Evolutionary conservation across 2,797 vertebrate genomes (phyloP), one percentile per base, ranked within the genome.

Genomic region (Furcifer pardalis): DNA sequence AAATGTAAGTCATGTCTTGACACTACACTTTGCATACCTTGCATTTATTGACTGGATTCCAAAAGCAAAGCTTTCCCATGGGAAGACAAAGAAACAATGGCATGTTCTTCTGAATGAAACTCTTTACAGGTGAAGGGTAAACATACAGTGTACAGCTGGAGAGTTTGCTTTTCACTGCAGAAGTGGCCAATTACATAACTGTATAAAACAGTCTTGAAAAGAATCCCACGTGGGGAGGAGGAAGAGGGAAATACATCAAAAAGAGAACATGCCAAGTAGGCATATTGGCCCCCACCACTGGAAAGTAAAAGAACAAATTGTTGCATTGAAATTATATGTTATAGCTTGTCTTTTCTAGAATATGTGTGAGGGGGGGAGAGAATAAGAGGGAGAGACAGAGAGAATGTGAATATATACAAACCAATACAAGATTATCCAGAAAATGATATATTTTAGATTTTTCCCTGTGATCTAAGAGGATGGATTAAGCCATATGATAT

Each of bases 61-160:
- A 95, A 92, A 94, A 90, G 76, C 79, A 83, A 93, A 92, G 87
- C 89, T 96, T 97, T 97, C 96, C 96, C 96, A 97, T 96, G 96
- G 96, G 96, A 97, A 97, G 96, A 82, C 94, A 91, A 93, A 92
- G 94, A 93, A 95, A 96, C 94, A 96, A 96, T 92, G 87, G 92
- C 92, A 91, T 90, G 92, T 96, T 96, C 94, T 96, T 96, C 93
- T 95, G 94, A 96, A 96, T 95, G 95, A 94, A 95, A 86, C 94
- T 90, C 88, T 92, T 93, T 83, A 89, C 92, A 95, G 95, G 95
- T 94, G 93, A 93, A 95, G 90, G 93, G 94, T 92, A 96, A 96
- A 96, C 94, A 96, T 32, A 88, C 84, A 85, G 83, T 90, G 80
- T 91, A 91, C 92, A 93, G 93, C 91, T 92, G 66, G 56, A 77